Evolutionary conservation across 2,113 vertebrate species (phyloP).

Genomic region (Callithrix jacchus): DNA sequence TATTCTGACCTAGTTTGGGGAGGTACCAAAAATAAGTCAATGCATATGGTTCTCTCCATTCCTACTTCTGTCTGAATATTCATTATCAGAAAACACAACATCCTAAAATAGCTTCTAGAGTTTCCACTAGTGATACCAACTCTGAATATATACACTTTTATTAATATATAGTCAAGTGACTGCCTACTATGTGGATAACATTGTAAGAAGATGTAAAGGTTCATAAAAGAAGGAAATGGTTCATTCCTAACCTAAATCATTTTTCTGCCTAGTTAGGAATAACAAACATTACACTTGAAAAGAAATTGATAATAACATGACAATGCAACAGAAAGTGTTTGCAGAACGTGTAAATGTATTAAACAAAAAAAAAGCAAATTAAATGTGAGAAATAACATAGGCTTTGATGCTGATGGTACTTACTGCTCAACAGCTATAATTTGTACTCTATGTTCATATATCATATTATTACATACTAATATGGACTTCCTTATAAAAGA

Average conservation of each 20-base stretch:
- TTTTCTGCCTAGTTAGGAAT: not conserved
- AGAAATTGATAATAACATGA: not conserved
- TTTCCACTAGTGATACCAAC: not conserved
- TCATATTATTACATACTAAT: not conserved
- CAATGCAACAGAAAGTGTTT: not conserved
- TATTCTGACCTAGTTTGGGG: not conserved
- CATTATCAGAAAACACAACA: conserved; percentile 18
- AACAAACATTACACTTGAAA: not conserved
- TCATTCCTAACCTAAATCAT: not conserved
- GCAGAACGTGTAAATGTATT: not conserved
- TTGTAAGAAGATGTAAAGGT: not conserved
- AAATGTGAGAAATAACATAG: not conserved
- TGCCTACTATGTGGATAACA: not conserved
- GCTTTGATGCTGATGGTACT: not conserved
- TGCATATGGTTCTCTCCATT: not conserved
- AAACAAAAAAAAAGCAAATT: conserved; percentile 24
- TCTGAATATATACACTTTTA: not conserved
- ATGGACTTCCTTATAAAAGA: not conserved
- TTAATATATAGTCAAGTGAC: not conserved
- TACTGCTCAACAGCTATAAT: not conserved
- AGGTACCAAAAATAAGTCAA: not conserved
- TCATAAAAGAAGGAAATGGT: not conserved
- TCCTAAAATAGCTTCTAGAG: conserved; percentile 8
- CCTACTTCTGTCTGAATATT: not conserved
- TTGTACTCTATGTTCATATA: not conserved